Evolutionary conservation across 2,797 vertebrate species (phyloP).

Genomic region (Vipera ursinii): DNA sequence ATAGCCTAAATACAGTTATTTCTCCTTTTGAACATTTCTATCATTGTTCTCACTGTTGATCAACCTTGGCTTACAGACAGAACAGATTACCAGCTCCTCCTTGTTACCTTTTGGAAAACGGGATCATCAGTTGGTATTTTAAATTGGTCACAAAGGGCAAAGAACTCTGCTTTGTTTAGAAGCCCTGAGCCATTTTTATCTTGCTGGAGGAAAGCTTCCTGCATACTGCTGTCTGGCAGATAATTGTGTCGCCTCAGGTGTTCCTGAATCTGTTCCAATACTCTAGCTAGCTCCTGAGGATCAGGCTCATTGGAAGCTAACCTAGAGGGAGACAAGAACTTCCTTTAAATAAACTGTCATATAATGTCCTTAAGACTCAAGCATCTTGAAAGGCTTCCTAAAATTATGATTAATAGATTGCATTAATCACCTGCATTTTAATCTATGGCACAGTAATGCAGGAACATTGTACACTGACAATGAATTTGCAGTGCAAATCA

Average conservation of each 20-base stretch:
- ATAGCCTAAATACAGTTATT: background rate
- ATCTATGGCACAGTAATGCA: background rate
- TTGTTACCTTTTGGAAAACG: constrained; percentile 69
- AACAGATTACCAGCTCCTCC: background rate
- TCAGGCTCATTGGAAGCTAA: background rate
- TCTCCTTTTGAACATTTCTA: background rate
- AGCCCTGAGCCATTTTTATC: constrained; percentile 66
- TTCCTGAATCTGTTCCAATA: constrained; percentile 59
- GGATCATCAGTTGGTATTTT: constrained; percentile 53
- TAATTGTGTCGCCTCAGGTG: constrained; percentile 55
- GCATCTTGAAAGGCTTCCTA: background rate
- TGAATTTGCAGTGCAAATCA: background rate
- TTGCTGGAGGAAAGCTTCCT: constrained; percentile 43
- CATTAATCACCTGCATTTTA: background rate
- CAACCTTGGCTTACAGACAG: background rate
- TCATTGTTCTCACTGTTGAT: too few species aligned
- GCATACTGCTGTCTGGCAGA: constrained; percentile 48
- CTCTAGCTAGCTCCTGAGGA: constrained; percentile 50
- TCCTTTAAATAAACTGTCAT: background rate
- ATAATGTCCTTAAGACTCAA: background rate
- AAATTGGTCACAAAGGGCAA: constrained; percentile 60
- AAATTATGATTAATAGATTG: background rate
- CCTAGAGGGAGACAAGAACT: constrained; percentile 16
- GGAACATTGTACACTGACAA: background rate
- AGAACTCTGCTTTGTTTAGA: constrained; percentile 63